These are phyloP conservation scores for Amphibalanus amphitrite DNA, from an alignment of 1,140 invertebrate genomes.

Conservation along the genomic window DNA sequence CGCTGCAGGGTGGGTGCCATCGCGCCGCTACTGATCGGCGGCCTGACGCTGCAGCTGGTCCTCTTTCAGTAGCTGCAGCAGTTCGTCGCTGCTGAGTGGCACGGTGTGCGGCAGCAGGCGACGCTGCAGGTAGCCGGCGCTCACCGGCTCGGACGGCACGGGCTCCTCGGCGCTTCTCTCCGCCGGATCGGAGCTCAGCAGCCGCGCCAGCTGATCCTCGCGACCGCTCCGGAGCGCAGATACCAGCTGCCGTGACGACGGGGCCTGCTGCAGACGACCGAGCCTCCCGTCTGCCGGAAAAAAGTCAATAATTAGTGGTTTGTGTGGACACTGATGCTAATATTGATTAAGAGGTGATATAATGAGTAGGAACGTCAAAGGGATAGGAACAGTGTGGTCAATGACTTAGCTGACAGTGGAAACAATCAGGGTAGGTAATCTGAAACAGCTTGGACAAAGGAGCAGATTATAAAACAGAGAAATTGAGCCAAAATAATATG, in stretches of 20 bases:
- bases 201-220: background rate
- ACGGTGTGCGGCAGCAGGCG: background rate
- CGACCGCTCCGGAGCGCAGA: background rate
- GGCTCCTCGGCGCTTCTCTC: background rate
- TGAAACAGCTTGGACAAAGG: too few relatives aligned
- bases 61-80: background rate
- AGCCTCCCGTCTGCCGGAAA: too few relatives aligned
- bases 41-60: background rate
- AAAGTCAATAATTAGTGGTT: too few relatives aligned
- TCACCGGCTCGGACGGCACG: background rate
- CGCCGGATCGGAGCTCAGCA: background rate
- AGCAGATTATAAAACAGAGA: too few relatives aligned
- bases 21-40: background rate
- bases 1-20: background rate
- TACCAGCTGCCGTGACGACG: background rate
- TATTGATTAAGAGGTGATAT: too few relatives aligned
- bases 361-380: too few relatives aligned
- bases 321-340: too few relatives aligned
- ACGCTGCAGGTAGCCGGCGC: background rate
- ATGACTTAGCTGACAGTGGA: too few relatives aligned
- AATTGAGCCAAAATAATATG: too few relatives aligned
- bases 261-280: too few relatives aligned
- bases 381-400: too few relatives aligned
- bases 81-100: background rate
- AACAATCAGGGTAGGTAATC: too few relatives aligned